phyloP scores from a whole-genome alignment of 2,797 vertebrate species.

The Ptychobarbus kaznakovi region DNA sequence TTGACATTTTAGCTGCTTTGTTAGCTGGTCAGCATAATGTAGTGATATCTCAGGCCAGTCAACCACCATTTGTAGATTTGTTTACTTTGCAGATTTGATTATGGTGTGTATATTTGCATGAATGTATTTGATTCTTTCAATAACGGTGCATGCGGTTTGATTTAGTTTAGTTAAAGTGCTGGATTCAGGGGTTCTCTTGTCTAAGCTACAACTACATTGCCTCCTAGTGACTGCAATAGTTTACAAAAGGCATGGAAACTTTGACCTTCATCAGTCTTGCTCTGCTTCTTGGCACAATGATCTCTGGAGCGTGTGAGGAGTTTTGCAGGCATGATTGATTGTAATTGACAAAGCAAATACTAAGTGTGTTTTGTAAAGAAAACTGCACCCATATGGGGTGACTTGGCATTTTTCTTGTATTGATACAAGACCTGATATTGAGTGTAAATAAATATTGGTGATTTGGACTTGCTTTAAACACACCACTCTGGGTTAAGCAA shows the following conservation, averaged over 20 bases:
- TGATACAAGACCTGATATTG: constrained; percentile 34
- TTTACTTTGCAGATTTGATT: constrained; percentile 6
- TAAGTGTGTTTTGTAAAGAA: constrained; percentile 47
- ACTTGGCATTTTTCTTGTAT: constrained; percentile 54
- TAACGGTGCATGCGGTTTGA: background rate
- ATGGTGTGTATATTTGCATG: constrained; percentile 9
- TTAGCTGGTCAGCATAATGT: background rate
- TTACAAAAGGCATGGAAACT: constrained; percentile 3
- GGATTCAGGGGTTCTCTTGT: background rate
- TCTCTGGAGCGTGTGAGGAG: background rate
- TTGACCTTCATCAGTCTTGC: background rate
- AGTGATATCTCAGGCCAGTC: constrained; percentile 5
- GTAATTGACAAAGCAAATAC: background rate
- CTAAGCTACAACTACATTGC: constrained; percentile 26
- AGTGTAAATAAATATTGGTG: constrained; percentile 36
- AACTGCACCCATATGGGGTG: constrained; percentile 26
- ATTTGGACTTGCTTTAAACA: constrained; percentile 11
- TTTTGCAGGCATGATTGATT: constrained; percentile 4
- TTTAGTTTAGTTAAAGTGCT: background rate
- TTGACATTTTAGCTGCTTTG: background rate
- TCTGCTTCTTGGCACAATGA: background rate
- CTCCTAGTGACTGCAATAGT: constrained; percentile 54
- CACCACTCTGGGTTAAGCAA: background rate
- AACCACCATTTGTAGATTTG: background rate
- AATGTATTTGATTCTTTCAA: background rate